Conservation (phyloP, 2,113 vertebrate species). For the Megaleporinus macrocephalus region DNA sequence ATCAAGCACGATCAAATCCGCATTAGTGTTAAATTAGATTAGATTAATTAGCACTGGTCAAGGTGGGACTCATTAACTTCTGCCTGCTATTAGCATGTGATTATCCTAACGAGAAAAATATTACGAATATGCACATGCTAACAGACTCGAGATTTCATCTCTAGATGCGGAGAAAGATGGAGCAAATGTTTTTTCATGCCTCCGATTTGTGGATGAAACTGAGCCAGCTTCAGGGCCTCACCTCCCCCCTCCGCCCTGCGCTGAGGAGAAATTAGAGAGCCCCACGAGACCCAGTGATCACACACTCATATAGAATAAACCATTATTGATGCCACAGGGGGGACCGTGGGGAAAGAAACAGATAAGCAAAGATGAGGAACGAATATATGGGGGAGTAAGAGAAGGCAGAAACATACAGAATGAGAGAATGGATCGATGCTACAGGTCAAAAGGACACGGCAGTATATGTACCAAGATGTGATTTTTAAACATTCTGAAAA, state of each 20-base stretch:
- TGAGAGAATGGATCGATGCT: not conserved
- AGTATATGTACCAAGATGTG: not conserved
- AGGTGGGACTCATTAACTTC: slow-evolving; percentile 8
- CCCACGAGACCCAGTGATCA: slow-evolving; percentile 46
- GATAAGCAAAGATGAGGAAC: not conserved
- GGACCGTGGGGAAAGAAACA: not conserved
- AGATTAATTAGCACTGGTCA: not conserved
- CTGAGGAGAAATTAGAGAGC: slow-evolving; percentile 26
- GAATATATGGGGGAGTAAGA: not conserved
- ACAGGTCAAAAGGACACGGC: not conserved
- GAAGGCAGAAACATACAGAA: not conserved
- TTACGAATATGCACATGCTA: not conserved
- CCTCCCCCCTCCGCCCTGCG: not conserved
- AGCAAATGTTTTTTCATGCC: not conserved
- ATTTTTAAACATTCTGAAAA: not conserved
- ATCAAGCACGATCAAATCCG: not conserved
- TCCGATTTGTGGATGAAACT: slow-evolving; percentile 34
- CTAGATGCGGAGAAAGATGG: slow-evolving; percentile 7
- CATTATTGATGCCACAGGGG: slow-evolving; percentile 2
- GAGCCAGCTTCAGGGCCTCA: not conserved
- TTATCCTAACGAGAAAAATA: not conserved
- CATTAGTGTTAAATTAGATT: slow-evolving; percentile 13
- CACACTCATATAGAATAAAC: slow-evolving; percentile 42
- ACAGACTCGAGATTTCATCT: not conserved
- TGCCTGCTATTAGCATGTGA: not conserved